Conservation (phyloP, 2,113 vertebrate genomes). For the Salvelinus namaycush region DNA sequence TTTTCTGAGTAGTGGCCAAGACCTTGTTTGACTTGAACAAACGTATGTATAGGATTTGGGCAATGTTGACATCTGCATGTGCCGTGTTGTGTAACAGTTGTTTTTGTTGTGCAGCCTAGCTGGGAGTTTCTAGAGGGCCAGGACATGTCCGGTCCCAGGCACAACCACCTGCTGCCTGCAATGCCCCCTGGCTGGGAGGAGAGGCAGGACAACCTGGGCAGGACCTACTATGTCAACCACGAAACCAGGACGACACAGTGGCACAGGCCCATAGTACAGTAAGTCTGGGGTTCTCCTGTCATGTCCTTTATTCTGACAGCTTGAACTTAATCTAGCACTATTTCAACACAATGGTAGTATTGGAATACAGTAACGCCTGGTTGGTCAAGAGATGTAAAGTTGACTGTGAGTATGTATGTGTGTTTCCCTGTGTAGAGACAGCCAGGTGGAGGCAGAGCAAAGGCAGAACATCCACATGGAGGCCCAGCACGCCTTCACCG, state of each 20-base stretch:
- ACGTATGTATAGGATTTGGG: constrained; percentile 1
- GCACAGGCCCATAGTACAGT: constrained; percentile 89
- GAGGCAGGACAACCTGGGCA: constrained; percentile 92
- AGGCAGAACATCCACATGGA: constrained; percentile 73
- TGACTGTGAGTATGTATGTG: neutral
- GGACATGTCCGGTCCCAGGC: constrained; percentile 81
- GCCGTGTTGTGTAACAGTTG: neutral
- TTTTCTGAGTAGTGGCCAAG: neutral
- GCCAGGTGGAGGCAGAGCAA: constrained; percentile 70
- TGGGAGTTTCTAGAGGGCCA: constrained; percentile 94
- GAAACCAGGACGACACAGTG: constrained; percentile 92
- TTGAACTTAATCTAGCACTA: neutral
- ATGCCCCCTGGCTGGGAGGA: constrained; percentile 97
- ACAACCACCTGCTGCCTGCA: constrained; percentile 79
- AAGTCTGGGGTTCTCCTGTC: constrained; percentile 50
- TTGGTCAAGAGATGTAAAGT: too few species aligned
- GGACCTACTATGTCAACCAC: constrained; percentile 94
- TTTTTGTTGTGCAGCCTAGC: constrained; percentile 77
- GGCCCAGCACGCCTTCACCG: constrained; percentile 81
- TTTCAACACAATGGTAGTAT: neutral
- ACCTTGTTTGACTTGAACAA: neutral
- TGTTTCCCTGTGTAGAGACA: constrained; percentile 72
- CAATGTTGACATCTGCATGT: neutral
- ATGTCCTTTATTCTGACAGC: neutral
- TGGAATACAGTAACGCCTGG: neutral